phyloP scores from a whole-genome alignment of 2,797 vertebrate species.

The Coluber constrictor region DNA sequence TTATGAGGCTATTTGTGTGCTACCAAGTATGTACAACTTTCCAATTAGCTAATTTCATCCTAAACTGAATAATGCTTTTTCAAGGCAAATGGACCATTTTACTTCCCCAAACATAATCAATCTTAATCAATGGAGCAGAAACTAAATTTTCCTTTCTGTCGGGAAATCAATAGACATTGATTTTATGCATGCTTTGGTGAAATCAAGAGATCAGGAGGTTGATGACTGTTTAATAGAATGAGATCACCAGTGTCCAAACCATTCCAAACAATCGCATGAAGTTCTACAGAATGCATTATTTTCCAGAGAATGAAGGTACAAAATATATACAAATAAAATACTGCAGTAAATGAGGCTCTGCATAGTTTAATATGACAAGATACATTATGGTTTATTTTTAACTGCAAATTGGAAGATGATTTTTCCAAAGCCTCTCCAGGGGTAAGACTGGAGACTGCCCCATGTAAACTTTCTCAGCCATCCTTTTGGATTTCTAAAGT shows the following conservation, averaged over 20 bases:
- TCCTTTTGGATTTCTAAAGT: neutral
- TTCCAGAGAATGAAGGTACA: neutral
- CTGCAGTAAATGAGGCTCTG: neutral
- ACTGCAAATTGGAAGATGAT: neutral
- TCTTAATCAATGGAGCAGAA: neutral
- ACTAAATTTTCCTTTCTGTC: neutral
- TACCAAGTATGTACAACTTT: slow-evolving; percentile 66
- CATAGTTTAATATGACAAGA: neutral
- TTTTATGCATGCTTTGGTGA: neutral
- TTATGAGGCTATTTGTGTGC: slow-evolving; percentile 67
- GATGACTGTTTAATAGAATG: neutral
- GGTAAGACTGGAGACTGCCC: neutral
- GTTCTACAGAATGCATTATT: neutral
- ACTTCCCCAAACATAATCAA: neutral
- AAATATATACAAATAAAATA: neutral
- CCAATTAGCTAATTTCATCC: neutral
- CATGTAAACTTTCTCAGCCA: neutral
- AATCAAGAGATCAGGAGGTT: neutral
- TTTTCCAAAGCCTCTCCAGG: neutral
- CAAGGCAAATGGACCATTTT: neutral
- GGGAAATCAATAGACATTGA: neutral
- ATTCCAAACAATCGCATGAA: neutral
- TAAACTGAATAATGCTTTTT: neutral
- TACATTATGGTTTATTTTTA: neutral
- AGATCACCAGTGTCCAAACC: neutral